Conservation (phyloP, 2,797 vertebrate genomes). For the Myotis findleyi region DNA sequence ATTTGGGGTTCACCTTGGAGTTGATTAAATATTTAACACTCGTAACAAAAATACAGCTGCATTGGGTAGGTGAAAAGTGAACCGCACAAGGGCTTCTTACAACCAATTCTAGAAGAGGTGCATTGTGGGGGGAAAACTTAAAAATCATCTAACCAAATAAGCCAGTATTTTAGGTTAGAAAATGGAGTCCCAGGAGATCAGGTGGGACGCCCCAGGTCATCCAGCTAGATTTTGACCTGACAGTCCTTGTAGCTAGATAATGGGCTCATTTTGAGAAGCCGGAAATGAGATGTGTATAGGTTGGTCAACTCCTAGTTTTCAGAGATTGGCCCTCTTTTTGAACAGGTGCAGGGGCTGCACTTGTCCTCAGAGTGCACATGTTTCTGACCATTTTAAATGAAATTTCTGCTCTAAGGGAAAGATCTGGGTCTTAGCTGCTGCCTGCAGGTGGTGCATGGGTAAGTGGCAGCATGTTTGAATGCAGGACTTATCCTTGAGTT, state of each 20-base stretch:
- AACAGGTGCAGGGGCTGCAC: background rate
- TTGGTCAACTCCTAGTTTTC: background rate
- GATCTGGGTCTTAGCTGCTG: background rate
- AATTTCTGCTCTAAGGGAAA: background rate
- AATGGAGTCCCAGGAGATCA: background rate
- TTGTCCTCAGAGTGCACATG: background rate
- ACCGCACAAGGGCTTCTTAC: conserved; percentile 47
- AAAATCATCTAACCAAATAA: conserved; percentile 11
- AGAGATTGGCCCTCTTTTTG: background rate
- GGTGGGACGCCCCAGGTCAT: background rate
- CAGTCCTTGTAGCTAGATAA: background rate
- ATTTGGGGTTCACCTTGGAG: conserved; percentile 84
- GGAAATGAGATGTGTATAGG: background rate
- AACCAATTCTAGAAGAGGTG: conserved; percentile 46
- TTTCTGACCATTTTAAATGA: conserved; percentile 30
- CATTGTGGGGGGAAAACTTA: background rate
- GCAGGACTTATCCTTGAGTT: conserved; percentile 5
- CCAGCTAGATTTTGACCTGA: background rate
- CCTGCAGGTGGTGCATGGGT: background rate
- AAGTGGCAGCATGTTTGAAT: background rate
- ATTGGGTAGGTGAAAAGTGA: conserved; percentile 55
- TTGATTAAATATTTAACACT: conserved; percentile 85
- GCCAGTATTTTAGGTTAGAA: conserved; percentile 21
- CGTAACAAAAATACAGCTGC: conserved; percentile 71
- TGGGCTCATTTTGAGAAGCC: background rate